Base-by-base conservation (phyloP, 37 sponge, comb jelly and placozoan species). In the Halichondria panicea region DNA sequence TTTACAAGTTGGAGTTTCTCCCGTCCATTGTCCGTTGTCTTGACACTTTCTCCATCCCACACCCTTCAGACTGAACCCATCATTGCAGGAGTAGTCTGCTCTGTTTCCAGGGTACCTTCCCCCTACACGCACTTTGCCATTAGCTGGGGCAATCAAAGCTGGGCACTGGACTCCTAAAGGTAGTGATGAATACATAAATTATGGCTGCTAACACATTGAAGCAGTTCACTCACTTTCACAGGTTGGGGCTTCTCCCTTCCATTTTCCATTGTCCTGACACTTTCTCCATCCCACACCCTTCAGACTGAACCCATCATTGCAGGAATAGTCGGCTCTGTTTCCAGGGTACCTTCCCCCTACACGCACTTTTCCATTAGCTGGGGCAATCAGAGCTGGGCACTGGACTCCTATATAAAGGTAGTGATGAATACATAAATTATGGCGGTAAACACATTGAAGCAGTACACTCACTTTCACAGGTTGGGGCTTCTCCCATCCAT, bases 211-310 rank as follows among this genome's bases (percentile, higher is more conserved):
- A n/a, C n/a, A n/a, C n/a, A n/a, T n/a, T n/a, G n/a, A n/a, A n/a
- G n/a, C n/a, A n/a, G n/a, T n/a, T 55, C 3, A 33, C 41, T 74
- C 38, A 81, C 82, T 36, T 72, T 40, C 33, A 55, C 87, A 87
- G n/a, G 53, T n/a, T 56, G 87, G 87, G 15, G 38, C 76, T 58
- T 24, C 19, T 56, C 70, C 81, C 58, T 69, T 65, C 87, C 87
- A 87, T 55, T 66, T 66, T 32, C 86, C 70, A 67, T 79, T 80
- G 37, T 31, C 53, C 38, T 87, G 81, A 31, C 87, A 87, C n/a
- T 37, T n/a, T 43, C 87, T 48, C 43, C 21, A 11, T 0, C 15
- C 55, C 24, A 52, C 58, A 24, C 87, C 87, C 5, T 35, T 46
- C 54, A 80, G 63, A 0, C 3, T 11, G 48, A 62, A 74, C 34